Conservation (phyloP, 2,113 vertebrate species). For the Natator depressus region DNA sequence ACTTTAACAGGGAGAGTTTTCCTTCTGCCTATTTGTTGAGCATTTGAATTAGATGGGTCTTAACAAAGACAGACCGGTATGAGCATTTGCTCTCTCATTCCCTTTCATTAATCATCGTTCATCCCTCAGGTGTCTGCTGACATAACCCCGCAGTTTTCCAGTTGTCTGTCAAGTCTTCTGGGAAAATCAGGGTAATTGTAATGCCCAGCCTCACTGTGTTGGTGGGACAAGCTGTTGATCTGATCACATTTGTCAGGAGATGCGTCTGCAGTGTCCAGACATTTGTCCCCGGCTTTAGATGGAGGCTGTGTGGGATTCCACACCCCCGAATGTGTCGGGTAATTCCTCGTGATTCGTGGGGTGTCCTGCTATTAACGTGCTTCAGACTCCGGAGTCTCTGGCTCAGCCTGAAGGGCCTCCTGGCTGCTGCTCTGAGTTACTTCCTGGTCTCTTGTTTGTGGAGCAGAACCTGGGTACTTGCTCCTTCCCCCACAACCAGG, state of each 20-base stretch:
- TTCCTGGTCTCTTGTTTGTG: not conserved
- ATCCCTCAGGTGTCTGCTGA: not conserved
- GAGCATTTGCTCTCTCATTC: not conserved
- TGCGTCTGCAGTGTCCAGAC: not conserved
- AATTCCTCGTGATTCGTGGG: not conserved
- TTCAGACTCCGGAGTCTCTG: not conserved
- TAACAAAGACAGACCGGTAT: not conserved
- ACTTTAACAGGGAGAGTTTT: not conserved
- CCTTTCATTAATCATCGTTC: not conserved
- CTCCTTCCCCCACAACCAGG: not conserved
- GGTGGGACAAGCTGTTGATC: not conserved
- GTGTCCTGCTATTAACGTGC: not conserved
- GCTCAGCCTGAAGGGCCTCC: not conserved
- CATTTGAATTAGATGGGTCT: not conserved
- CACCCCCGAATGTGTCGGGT: not conserved
- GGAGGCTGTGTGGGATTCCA: not conserved
- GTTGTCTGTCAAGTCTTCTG: not conserved
- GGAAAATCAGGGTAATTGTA: not conserved
- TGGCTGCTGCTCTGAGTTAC: not conserved
- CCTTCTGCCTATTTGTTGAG: not conserved
- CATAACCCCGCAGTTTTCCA: not conserved
- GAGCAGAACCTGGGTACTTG: not conserved
- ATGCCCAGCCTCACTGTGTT: not conserved
- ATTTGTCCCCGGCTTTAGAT: not conserved
- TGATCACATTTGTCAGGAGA: not conserved